These are phyloP conservation scores for Malthinus flaveolus DNA, from an alignment of 2,888 invertebrate genomes.

Conservation along the genomic window DNA sequence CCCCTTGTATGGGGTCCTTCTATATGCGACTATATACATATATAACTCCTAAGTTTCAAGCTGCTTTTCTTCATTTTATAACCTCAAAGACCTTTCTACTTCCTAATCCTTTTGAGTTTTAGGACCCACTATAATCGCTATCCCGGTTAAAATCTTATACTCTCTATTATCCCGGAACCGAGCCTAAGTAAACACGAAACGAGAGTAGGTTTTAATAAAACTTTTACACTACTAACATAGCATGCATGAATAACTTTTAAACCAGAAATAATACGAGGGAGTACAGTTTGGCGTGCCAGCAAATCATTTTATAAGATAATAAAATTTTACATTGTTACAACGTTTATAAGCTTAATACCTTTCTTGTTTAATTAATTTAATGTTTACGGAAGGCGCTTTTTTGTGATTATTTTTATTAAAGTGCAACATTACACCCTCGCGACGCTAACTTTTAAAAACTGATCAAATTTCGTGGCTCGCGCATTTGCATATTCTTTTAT, in stretches of 20 bases:
- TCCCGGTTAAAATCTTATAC: slow-evolving; percentile 18
- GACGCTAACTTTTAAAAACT: no score
- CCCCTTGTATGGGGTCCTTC: slow-evolving; percentile 11
- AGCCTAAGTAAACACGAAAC: slow-evolving; percentile 20
- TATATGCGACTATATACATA: not conserved
- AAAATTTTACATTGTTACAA: slow-evolving; percentile 1
- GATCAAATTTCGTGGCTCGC: no score
- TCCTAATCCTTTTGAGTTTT: slow-evolving; percentile 24
- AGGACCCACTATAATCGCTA: slow-evolving; percentile 19
- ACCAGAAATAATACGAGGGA: not conserved
- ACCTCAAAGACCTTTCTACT: slow-evolving; percentile 24
- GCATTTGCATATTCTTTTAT: no score
- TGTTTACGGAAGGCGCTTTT: no score
- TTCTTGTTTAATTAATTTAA: not conserved
- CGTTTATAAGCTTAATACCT: slow-evolving; percentile 1
- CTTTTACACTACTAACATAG: slow-evolving; percentile 13
- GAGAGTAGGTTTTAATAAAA: slow-evolving; percentile 19
- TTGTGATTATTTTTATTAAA: no score
- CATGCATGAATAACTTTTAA: slow-evolving; percentile 13
- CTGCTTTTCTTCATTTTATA: slow-evolving; percentile 21
- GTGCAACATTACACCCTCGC: no score
- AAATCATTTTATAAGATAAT: slow-evolving; percentile 3
- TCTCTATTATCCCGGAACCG: slow-evolving; percentile 15
- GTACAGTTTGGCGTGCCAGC: not conserved
- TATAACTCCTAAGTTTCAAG: slow-evolving; percentile 21